These are phyloP conservation scores for Linyphia triangularis DNA, from an alignment of 2,888 invertebrate genomes.

Conservation along the genomic window DNA sequence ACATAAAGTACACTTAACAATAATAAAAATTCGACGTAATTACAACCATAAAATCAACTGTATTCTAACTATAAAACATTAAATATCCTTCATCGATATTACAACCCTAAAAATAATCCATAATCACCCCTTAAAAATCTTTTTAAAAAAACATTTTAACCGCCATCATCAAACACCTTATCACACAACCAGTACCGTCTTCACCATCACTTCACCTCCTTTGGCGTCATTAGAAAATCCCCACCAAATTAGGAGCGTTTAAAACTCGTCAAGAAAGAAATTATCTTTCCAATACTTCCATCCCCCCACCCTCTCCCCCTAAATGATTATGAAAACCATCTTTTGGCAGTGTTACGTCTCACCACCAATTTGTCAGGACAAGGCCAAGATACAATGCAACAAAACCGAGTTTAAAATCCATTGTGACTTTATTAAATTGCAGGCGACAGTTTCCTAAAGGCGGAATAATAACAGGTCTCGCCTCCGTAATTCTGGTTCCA, in stretches of 20 bases:
- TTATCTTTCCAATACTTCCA: constrained; percentile 33
- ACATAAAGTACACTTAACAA: too few relatives aligned
- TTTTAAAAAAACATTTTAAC: too few relatives aligned
- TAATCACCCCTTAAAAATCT: too few relatives aligned
- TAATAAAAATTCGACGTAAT: too few relatives aligned
- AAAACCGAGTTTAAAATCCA: constrained; percentile 48
- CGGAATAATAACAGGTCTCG: constrained; percentile 68
- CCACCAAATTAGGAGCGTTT: constrained; percentile 27
- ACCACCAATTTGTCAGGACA: constrained; percentile 18
- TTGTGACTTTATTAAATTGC: constrained; percentile 72
- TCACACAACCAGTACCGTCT: too few relatives aligned
- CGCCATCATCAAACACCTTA: too few relatives aligned
- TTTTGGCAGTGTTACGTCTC: neutral
- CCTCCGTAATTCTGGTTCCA: constrained; percentile 46
- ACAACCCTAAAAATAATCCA: too few relatives aligned
- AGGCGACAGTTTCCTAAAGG: constrained; percentile 27
- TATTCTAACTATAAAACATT: too few relatives aligned
- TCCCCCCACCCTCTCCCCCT: neutral
- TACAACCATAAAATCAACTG: too few relatives aligned
- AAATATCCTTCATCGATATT: too few relatives aligned
- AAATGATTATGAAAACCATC: constrained; percentile 32
- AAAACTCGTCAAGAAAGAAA: constrained; percentile 50
- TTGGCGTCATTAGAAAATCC: constrained; percentile 33
- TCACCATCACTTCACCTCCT: neutral
- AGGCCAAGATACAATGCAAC: neutral